Conservation (phyloP, 92 coral and sea anemone genomes). For the Zoanthus solanderi region DNA sequence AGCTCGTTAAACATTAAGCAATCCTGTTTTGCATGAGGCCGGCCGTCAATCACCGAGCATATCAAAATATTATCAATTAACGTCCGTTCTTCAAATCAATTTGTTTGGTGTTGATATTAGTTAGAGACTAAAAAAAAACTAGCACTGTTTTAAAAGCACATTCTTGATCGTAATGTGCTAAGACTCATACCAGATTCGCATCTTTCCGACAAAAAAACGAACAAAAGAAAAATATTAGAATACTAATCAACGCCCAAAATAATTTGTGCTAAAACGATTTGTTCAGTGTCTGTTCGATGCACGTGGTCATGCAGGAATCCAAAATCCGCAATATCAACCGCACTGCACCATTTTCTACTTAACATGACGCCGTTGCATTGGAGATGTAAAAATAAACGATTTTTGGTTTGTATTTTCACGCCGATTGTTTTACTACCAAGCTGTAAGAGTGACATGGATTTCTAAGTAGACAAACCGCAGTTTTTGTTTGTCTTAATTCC, state of each 20-base stretch:
- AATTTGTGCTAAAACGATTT: constrained; percentile 19
- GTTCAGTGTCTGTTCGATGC: not conserved
- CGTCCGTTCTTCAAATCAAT: not conserved
- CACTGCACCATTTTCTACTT: not conserved
- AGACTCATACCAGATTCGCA: not conserved
- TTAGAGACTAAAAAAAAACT: not conserved
- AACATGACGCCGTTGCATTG: not conserved
- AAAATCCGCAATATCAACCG: not conserved
- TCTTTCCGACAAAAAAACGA: constrained; percentile 20
- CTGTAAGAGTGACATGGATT: not conserved
- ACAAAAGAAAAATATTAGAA: constrained; percentile 31
- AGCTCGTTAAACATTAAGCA: constrained; percentile 44
- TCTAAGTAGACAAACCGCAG: not conserved
- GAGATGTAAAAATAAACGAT: not conserved
- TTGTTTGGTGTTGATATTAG: not conserved
- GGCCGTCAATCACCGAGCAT: constrained; percentile 46
- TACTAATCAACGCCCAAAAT: constrained; percentile 28
- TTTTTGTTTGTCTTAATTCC: not conserved
- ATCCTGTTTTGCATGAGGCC: constrained; percentile 33
- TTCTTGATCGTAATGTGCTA: not conserved
- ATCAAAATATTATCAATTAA: constrained; percentile 29
- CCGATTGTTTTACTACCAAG: not conserved
- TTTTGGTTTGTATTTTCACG: not conserved
- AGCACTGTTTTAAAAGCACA: not conserved
- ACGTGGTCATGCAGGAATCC: not conserved